Base-by-base conservation (phyloP, 2,888 invertebrate genomes). In the Andrena marginata region DNA sequence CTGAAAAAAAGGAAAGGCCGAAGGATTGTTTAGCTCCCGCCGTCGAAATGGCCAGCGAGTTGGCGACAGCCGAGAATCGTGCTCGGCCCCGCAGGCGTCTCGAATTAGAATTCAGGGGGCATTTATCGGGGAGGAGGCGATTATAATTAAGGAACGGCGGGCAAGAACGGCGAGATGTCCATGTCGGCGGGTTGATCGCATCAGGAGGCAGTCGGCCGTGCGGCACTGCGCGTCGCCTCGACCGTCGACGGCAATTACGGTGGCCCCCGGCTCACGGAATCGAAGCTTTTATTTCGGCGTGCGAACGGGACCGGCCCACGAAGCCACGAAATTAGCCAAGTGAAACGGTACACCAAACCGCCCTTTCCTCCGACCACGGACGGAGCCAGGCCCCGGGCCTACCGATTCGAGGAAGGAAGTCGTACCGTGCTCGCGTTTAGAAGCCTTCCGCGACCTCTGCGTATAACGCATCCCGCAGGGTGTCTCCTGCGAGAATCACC, bases 261-360 rank as follows among this genome's bases (percentile, higher is more conserved):
- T 73, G 60, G 48, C 68, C 75, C 23, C 35, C n/a, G 63, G 31
- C 63, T 16, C 63, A 75, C 82, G 77, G 86, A 89, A 54, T 85
- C 79, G 78, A 78, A 85, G 81, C 77, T 85, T 82, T 85, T 82
- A 81, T 87, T 90, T 87, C 78, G 87, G 77, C 80, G 80, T 81
- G 81, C 80, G 83, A 78, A 79, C 69, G 80, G 69, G 73, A 80
- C 64, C 60, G n/a, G 60, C 13, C n/a, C 16, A 13, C 59, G 75
- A 68, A 71, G 73, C 65, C 74, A 74, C 83, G 80, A 73, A 86
- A 84, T 88, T 84, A 89, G 77, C 88, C 75, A 65, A 85, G 80
- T 75, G 88, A 87, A 84, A 89, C 89, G 74, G 60, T 68, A 70
- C 73, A 79, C 75, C 75, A 33, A 69, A 20, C 67, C 56, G 42